phyloP scores from a whole-genome alignment of 2,113 vertebrate species.

The Solea solea region DNA sequence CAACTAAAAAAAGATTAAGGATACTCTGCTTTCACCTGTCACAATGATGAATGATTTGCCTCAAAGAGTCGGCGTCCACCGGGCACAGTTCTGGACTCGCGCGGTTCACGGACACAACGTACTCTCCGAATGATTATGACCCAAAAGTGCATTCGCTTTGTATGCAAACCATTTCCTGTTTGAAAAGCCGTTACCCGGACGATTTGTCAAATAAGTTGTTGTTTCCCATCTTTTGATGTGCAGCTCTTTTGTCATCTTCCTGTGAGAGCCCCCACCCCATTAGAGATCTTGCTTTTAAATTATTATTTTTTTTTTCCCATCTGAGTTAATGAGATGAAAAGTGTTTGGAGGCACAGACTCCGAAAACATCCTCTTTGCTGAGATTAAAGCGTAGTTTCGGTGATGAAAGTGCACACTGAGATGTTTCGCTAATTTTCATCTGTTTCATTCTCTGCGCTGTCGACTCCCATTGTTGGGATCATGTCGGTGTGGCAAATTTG shows the following conservation, averaged over 20 bases:
- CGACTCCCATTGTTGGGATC: slow-evolving; percentile 47
- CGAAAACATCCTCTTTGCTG: slow-evolving; percentile 57
- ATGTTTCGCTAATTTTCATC: slow-evolving; percentile 67
- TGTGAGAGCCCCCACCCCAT: slow-evolving; percentile 7
- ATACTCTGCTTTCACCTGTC: slow-evolving; percentile 23
- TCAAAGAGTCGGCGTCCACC: slow-evolving; percentile 1
- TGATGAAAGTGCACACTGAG: slow-evolving; percentile 63
- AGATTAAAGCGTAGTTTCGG: slow-evolving; percentile 70
- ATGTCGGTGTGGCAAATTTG: slow-evolving; percentile 42
- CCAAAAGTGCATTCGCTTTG: slow-evolving; percentile 20
- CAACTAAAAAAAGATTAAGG: slow-evolving; percentile 29
- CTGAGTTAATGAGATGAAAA: slow-evolving; percentile 59
- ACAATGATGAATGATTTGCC: slow-evolving; percentile 35
- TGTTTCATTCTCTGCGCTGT: slow-evolving; percentile 48
- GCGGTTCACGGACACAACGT: slow-evolving; percentile 12
- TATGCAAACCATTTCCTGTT: slow-evolving; percentile 31
- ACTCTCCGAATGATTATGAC: slow-evolving; percentile 16
- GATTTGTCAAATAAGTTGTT: slow-evolving; percentile 58
- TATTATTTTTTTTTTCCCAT: slow-evolving; percentile 15
- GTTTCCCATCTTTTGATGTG: slow-evolving; percentile 68
- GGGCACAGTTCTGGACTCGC: neutral
- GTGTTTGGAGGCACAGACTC: slow-evolving; percentile 55
- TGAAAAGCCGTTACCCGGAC: slow-evolving; percentile 42
- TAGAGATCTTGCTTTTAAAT: slow-evolving; percentile 42
- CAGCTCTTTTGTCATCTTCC: slow-evolving; percentile 26